These are phyloP conservation scores for Pluvialis apricaria DNA, from an alignment of 2,113 vertebrate genomes.

Conservation along the genomic window DNA sequence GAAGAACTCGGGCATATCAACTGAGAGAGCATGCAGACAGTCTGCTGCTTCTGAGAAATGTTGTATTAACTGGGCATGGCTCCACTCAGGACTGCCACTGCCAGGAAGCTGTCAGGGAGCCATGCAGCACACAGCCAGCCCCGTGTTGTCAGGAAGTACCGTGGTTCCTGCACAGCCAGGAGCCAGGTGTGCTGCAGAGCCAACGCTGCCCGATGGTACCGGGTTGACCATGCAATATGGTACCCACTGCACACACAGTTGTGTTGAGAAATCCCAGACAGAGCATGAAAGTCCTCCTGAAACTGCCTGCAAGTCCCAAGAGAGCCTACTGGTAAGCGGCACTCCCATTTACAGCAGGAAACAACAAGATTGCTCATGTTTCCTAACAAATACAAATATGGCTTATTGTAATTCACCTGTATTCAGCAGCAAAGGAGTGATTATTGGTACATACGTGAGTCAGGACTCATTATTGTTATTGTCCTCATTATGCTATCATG, in stretches of 20 bases:
- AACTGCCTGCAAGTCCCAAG: not conserved
- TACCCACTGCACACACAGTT: not conserved
- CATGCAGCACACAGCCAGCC: not conserved
- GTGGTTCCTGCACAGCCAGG: accelerated
- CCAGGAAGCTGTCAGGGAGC: not conserved
- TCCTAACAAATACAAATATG: not conserved
- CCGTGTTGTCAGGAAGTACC: not conserved
- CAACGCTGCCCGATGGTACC: not conserved
- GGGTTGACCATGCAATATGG: not conserved
- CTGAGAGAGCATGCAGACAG: not conserved
- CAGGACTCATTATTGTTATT: not conserved
- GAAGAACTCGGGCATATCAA: not conserved
- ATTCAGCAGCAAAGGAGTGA: not conserved
- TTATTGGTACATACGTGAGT: not conserved
- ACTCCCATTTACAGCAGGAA: not conserved
- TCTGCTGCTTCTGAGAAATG: not conserved
- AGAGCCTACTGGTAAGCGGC: not conserved
- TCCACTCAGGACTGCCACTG: not conserved
- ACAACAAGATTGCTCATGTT: not conserved
- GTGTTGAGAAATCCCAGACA: not conserved
- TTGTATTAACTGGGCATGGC: not conserved
- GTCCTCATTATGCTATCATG: not conserved
- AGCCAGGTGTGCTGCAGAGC: not conserved
- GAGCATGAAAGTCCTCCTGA: not conserved
- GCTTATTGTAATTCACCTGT: not conserved